These are phyloP conservation scores for Falco biarmicus DNA, from an alignment of 2,797 vertebrate species.

Conservation along the genomic window DNA sequence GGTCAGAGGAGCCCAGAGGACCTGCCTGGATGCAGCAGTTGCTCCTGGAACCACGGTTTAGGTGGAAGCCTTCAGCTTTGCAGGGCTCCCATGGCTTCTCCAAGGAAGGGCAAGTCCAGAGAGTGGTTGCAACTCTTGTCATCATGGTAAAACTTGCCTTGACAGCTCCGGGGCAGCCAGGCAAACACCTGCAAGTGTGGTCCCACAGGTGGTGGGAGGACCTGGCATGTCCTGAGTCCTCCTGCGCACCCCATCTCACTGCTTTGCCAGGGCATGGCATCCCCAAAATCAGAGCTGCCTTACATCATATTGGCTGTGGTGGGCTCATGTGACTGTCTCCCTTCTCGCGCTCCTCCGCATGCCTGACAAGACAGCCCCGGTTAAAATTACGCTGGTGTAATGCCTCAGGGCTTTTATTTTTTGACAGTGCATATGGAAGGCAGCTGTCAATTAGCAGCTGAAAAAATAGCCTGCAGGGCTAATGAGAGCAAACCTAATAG, in stretches of 20 bases:
- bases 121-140: neutral
- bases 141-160: conserved; percentile 1
- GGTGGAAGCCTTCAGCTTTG: neutral
- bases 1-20: neutral
- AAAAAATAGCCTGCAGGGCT: conserved; percentile 50
- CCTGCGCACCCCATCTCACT: rapidly evolving
- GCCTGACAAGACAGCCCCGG: neutral
- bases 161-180: neutral
- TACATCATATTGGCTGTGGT: neutral
- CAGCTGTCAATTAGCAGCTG: conserved; percentile 61
- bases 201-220: neutral
- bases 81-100: neutral
- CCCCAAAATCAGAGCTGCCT: neutral
- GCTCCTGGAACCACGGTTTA: neutral
- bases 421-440: neutral
- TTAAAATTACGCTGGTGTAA: neutral
- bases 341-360: rapidly evolving
- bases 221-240: neutral
- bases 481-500: conserved; percentile 46
- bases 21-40: neutral
- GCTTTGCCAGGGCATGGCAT: neutral
- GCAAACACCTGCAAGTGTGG: neutral
- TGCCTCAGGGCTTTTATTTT: neutral
- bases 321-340: neutral
- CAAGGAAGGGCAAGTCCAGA: neutral